These are phyloP conservation scores for Synergus laeviventris DNA, from an alignment of 2,888 invertebrate species.

Conservation along the genomic window DNA sequence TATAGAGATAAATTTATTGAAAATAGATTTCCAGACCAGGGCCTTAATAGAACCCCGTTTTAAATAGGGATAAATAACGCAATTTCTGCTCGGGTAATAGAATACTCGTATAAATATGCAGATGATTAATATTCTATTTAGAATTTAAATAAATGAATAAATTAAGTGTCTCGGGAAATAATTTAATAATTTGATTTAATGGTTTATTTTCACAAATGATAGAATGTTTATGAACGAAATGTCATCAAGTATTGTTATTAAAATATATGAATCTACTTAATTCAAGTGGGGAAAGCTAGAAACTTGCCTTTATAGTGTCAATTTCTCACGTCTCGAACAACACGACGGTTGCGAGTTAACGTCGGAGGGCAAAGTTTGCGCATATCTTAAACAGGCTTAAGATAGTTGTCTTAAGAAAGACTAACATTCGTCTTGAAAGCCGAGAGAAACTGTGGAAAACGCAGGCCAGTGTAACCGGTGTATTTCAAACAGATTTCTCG, in stretches of 20 bases:
- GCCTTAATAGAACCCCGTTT: too few species aligned
- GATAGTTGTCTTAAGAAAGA: conserved; percentile 39
- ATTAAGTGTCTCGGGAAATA: too few species aligned
- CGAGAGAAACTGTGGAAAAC: conserved; percentile 35
- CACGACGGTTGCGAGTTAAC: conserved; percentile 22
- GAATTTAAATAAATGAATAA: too few species aligned
- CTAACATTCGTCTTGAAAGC: conserved; percentile 38
- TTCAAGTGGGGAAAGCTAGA: conserved; percentile 9
- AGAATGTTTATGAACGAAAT: not conserved
- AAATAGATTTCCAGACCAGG: too few species aligned
- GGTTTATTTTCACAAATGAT: too few species aligned
- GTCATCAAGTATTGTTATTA: not conserved
- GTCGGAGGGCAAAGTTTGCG: conserved; percentile 37
- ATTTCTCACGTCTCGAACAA: conserved; percentile 36
- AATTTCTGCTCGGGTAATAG: too few species aligned
- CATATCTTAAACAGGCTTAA: conserved; percentile 38
- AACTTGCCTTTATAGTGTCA: conserved; percentile 39
- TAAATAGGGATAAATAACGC: too few species aligned
- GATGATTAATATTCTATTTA: too few species aligned
- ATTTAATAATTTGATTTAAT: too few species aligned
- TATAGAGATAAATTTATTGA: too few species aligned
- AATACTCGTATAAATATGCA: too few species aligned
- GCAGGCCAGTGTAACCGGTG: conserved; percentile 33
- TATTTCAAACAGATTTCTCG: conserved; percentile 50
- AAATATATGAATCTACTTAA: not conserved